phyloP scores from a whole-genome alignment of 1,140 invertebrate species.

The Diabrotica undecimpunctata region DNA sequence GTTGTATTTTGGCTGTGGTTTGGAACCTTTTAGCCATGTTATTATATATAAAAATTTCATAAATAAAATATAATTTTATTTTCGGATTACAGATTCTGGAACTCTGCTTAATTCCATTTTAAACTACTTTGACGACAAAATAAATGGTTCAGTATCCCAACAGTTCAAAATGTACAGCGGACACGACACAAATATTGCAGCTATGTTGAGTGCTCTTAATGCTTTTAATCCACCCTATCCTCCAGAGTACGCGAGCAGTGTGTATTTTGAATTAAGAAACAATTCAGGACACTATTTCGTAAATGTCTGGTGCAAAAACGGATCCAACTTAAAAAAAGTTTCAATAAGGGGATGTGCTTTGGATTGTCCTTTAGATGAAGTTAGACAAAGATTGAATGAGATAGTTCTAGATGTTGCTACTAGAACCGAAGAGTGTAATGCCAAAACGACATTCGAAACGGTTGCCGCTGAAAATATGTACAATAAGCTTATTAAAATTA shows the following conservation, averaged over 20 bases:
- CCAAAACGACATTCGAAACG: too few species aligned
- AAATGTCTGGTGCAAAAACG: neutral
- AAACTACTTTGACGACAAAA: neutral
- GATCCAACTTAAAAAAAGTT: neutral
- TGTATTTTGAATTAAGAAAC: neutral
- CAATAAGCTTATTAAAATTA: too few species aligned
- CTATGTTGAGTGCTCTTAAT: neutral
- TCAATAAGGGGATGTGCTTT: neutral
- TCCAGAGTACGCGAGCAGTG: neutral
- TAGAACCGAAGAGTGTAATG: neutral
- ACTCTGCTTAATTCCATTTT: neutral
- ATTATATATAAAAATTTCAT: too few species aligned
- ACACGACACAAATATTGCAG: neutral
- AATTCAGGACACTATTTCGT: neutral
- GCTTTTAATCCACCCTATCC: neutral
- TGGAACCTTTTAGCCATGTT: too few species aligned
- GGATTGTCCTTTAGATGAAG: neutral
- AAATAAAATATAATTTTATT: too few species aligned
- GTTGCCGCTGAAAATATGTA: too few species aligned
- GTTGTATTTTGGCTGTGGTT: too few species aligned
- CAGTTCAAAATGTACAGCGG: neutral
- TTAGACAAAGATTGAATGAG: neutral
- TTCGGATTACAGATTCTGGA: too few species aligned
- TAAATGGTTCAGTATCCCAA: neutral
- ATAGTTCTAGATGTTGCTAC: neutral